A percentile compares a stretch with the other conserved stretches of the same genome.
phyloP scores from a whole-genome alignment of 2,797 vertebrate species.

The Enoplosus armatus region DNA sequence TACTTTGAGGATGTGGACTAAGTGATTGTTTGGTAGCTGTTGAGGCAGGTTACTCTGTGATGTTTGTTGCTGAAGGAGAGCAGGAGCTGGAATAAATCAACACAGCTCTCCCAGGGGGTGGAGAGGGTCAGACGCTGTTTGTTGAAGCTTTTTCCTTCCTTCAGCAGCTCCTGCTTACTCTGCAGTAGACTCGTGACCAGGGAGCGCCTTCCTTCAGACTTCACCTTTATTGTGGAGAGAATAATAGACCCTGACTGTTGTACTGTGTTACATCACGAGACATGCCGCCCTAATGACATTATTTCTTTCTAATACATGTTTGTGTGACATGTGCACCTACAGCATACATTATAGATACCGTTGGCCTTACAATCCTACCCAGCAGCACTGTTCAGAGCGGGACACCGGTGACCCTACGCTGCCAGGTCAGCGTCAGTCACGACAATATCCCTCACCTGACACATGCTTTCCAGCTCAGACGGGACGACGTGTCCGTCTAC shows the following conservation, averaged over 20 bases:
- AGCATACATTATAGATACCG: conserved; percentile 79
- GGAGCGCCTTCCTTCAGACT: conserved; percentile 34
- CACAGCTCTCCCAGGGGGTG: conserved; percentile 37
- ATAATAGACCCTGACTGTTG: conserved; percentile 30
- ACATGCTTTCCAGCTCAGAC: conserved; percentile 70
- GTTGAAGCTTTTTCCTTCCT: conserved; percentile 68
- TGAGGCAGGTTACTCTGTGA: conserved; percentile 30
- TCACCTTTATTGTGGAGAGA: conserved; percentile 50
- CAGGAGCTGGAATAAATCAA: conserved; percentile 54
- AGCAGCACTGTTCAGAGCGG: conserved; percentile 68
- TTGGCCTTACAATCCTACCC: conserved; percentile 72
- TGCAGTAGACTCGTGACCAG: conserved; percentile 11
- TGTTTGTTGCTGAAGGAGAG: conserved; percentile 43
- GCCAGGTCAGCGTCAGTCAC: conserved; percentile 75
- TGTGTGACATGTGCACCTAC: conserved; percentile 29
- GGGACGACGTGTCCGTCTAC: conserved; percentile 54
- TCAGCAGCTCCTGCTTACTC: conserved; percentile 48
- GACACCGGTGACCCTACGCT: conserved; percentile 69
- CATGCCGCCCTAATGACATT: not conserved
- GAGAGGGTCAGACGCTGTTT: conserved; percentile 59
- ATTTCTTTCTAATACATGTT: conserved; percentile 16
- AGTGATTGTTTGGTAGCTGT: conserved; percentile 36
- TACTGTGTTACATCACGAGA: conserved; percentile 7
- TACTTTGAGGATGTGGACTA: conserved; percentile 33
- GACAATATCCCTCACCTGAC: conserved; percentile 56